Percentiles rank a stretch among this genome's conserved stretches.
phyloP scores from a whole-genome alignment of 2,113 vertebrate genomes.

The Platysternon megacephalum region DNA sequence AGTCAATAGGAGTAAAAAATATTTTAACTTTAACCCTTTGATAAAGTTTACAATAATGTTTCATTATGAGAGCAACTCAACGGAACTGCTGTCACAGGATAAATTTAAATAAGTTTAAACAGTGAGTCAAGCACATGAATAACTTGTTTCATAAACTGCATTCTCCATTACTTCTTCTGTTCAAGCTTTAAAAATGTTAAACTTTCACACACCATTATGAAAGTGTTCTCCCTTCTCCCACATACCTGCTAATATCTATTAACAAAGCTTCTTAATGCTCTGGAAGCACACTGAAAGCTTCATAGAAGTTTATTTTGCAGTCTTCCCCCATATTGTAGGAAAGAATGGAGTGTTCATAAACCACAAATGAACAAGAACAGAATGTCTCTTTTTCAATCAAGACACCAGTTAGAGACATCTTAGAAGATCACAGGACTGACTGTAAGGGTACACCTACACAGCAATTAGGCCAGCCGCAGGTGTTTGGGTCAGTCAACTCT shows the following conservation, averaged over 20 bases:
- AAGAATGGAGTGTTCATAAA: background rate
- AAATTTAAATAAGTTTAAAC: background rate
- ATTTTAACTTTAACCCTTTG: background rate
- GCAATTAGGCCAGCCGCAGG: background rate
- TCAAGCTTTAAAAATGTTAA: background rate
- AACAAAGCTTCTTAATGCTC: background rate
- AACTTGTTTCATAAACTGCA: background rate
- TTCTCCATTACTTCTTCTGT: background rate
- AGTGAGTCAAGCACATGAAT: background rate
- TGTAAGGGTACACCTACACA: background rate
- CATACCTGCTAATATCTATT: background rate
- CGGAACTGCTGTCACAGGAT: background rate
- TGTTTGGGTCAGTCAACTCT: background rate
- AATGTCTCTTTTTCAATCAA: background rate
- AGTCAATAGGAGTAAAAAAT: background rate
- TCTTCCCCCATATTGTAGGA: background rate
- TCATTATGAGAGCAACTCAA: rapidly evolving
- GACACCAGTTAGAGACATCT: background rate
- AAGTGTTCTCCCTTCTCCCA: background rate
- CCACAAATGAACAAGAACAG: background rate
- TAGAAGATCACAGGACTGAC: background rate
- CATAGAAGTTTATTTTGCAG: background rate
- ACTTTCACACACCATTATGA: background rate
- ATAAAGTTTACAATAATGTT: background rate
- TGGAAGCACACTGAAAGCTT: background rate